Percentiles rank a stretch among this genome's conserved stretches.
These are phyloP conservation scores for Corythucha ciliata DNA, from an alignment of 2,888 invertebrate species.

Conservation along the genomic window DNA sequence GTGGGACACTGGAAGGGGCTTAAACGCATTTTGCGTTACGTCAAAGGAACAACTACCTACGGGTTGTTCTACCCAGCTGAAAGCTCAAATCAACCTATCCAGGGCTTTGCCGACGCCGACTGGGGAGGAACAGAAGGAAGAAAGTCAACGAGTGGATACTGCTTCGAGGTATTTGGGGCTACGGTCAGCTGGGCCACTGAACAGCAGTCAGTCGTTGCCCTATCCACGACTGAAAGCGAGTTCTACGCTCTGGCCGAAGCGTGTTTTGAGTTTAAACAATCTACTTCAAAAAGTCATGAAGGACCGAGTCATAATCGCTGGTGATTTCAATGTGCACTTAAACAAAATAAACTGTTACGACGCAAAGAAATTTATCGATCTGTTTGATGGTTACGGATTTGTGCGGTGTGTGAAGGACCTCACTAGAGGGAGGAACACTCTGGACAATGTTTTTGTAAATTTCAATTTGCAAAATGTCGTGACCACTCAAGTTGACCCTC, in stretches of 20 bases:
- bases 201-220: constrained; percentile 9
- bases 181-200: constrained; percentile 6
- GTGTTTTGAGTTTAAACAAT: constrained; percentile 16
- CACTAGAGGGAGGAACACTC: no score
- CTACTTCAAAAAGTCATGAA: no score
- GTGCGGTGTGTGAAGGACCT: no score
- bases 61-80: constrained; percentile 1
- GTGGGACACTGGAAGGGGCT: constrained; percentile 21
- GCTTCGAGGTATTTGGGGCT: constrained; percentile 15
- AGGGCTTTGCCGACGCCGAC: constrained; percentile 8
- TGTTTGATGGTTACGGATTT: no score
- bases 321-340: no score
- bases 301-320: no score
- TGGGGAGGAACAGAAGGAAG: constrained; percentile 11
- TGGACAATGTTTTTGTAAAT: no score
- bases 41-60: constrained; percentile 21
- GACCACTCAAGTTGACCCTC: no score
- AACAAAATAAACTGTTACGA: no score
- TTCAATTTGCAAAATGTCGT: no score
- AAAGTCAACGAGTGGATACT: constrained; percentile 21
- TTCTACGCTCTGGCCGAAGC: constrained; percentile 21
- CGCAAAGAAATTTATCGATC: no score
- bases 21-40: constrained; percentile 29
- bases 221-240: constrained; percentile 21
- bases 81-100: not conserved